phyloP scores from a whole-genome alignment of 1,140 invertebrate genomes.

The Meloidogyne floridensis region DNA sequence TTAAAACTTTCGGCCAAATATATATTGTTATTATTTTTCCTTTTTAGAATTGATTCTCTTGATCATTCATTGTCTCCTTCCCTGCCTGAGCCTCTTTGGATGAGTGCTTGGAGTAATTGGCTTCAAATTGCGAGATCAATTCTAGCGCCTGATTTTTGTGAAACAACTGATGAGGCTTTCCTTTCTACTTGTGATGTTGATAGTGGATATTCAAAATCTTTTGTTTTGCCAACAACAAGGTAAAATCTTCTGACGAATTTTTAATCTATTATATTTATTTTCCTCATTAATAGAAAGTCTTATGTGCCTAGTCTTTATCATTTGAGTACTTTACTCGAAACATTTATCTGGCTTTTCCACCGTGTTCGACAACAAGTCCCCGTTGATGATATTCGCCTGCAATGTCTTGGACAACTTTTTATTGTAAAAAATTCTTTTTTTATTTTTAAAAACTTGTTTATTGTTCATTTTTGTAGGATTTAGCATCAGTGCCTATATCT shows the following conservation, averaged over 20 bases:
- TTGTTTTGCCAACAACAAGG: constrained; percentile 26
- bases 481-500: constrained; percentile 53
- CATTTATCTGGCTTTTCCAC: constrained; percentile 58
- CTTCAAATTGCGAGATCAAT: constrained; percentile 47
- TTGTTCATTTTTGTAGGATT: constrained; percentile 37
- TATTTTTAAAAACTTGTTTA: background rate
- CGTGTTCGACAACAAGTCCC: constrained; percentile 49
- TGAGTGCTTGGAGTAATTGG: constrained; percentile 53
- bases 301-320: constrained; percentile 59
- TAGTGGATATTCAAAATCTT: background rate
- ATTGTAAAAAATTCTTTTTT: constrained; percentile 9
- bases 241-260: background rate
- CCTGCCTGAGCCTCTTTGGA: constrained; percentile 52
- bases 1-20: no score
- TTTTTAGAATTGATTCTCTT: constrained; percentile 4
- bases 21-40: no score
- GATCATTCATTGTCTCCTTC: constrained; percentile 34
- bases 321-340: constrained; percentile 58
- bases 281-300: constrained; percentile 30
- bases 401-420: constrained; percentile 43
- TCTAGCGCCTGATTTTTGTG: constrained; percentile 34
- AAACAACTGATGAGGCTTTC: constrained; percentile 20
- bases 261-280: background rate
- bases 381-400: constrained; percentile 46
- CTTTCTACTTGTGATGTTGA: background rate